Percentiles rank a stretch among this genome's conserved stretches.
Conservation (phyloP, 2,113 vertebrate species). For the Dipodomys spectabilis region DNA sequence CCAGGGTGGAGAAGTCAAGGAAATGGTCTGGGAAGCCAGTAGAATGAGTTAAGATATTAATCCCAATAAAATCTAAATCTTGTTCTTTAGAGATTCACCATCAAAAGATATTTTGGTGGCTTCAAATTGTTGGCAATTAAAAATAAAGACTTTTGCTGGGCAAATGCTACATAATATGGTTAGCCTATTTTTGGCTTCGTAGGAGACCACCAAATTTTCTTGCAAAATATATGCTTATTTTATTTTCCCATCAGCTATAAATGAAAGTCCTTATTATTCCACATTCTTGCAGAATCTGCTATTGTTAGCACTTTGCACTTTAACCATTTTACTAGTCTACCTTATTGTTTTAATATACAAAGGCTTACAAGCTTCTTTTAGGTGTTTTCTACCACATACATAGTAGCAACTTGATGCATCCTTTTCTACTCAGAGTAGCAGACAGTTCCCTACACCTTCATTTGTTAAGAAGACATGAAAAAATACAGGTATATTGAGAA, state of each 20-base stretch:
- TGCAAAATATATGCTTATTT: neutral
- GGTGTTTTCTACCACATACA: constrained; percentile 25
- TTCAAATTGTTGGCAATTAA: constrained; percentile 7
- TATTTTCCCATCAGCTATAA: neutral
- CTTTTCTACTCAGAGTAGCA: neutral
- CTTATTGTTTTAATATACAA: neutral
- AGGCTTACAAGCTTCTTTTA: neutral
- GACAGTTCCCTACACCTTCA: neutral
- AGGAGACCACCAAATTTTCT: neutral
- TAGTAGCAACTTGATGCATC: constrained; percentile 30
- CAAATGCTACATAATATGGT: neutral
- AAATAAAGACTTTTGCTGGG: constrained; percentile 1
- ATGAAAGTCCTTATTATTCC: neutral
- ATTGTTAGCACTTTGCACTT: neutral
- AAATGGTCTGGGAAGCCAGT: neutral
- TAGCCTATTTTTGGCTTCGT: neutral
- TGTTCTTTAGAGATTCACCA: neutral
- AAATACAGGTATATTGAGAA: neutral
- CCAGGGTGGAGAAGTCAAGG: neutral
- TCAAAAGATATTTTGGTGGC: neutral
- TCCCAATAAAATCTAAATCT: neutral
- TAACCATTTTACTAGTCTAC: neutral
- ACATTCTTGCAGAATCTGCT: neutral
- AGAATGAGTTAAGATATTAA: neutral
- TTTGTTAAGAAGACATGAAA: constrained; percentile 3